Base-by-base conservation (phyloP, 2,797 vertebrate genomes). In the Rhinogobio ventralis region DNA sequence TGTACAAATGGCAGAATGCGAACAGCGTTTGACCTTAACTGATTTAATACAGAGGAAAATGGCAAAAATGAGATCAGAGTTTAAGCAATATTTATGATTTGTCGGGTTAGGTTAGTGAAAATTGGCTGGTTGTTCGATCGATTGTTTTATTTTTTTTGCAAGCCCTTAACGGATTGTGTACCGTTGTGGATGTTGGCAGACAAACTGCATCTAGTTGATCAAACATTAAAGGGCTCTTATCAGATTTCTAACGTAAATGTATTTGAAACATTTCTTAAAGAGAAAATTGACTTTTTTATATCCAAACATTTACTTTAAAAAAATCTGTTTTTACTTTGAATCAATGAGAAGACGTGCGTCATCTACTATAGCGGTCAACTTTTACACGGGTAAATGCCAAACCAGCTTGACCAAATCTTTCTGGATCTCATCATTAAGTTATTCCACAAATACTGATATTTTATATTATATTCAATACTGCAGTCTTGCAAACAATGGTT, bases 401-500 rank as follows among this genome's bases (percentile, higher is more conserved):
- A 92, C 90, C 92, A 93, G 92, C 93, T 92, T 86, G 88, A 92
- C 90, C 92, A 90, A 92, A 93, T 91, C 90, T 88, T 83, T 84
- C 89, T 88, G 83, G 75, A 86, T 87, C 83, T 84, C 25, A 77
- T 83, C 42, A 8, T 57, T 15, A 46, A 42, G 39, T 83, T 86
- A 72, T 71, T 78, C 62, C 74, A 79, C 36, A 39, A 81, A 69
- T 77, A 39, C 23, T 57, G 25, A 69, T 77, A 8, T 81, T 53
- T 69, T 84, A 49, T 74, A 53, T 49, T 74, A 53, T 49, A 42
- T 53, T 73, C 11, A 77, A 39, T 82, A 62, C 64, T 71, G 57
- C 57, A 84, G 45, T 74, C 66, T 81, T 45, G 45, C 66, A 73
- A 82, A 81, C 88, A 46, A 66, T 53, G 60, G 80, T 79, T 75